Base-by-base conservation (phyloP, 2,888 invertebrate genomes). In the Brachylomia viminalis region DNA sequence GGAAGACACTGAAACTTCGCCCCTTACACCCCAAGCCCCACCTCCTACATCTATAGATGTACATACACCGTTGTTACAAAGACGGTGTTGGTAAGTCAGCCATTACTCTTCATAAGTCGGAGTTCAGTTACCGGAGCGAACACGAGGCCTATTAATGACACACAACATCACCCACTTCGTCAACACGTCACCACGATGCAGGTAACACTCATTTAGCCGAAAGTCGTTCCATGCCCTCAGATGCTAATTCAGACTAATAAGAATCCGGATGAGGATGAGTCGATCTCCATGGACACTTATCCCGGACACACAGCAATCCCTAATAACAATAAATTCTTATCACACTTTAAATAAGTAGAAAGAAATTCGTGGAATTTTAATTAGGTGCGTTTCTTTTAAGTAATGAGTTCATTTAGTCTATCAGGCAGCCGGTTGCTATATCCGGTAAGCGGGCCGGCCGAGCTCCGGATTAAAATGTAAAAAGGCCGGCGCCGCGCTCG, bases 401-500 rank as follows among this genome's bases (percentile, higher is more conserved):
- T 83, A 83, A 82, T 83, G 79, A 83, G 75, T 85, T 86, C 61
- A 85, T 88, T 83, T 86, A 79, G 84, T 81, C 71, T 82, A 75
- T 75, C 80, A 68, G 69, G 74, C 75, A 42, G 70, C 65, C 73
- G 79, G 73, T 78, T 70, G 82, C 64, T 77, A 65, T 65, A 80
- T 62, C 76, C 72, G 75, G 70, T 58, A 45, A 52, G 54, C 54
- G 52, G 56, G 58, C 58, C 64, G 72, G 70, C n/a, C 61, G 56
- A 49, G 79, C 76, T 42, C 72, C 59, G 86, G 88, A 88, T 90
- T 89, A 89, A 87, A 88, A 86, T 85, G 85, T 88, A 87, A 89
- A 89, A 86, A 80, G 73, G 72, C 77, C 61, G 65, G 75, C 80
- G 74, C 75, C 58, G 69, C 75, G 80, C 71, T 74, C 70, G 68